These are phyloP conservation scores for Phyllopteryx taeniolatus DNA, from an alignment of 2,113 vertebrate species.

Conservation along the genomic window DNA sequence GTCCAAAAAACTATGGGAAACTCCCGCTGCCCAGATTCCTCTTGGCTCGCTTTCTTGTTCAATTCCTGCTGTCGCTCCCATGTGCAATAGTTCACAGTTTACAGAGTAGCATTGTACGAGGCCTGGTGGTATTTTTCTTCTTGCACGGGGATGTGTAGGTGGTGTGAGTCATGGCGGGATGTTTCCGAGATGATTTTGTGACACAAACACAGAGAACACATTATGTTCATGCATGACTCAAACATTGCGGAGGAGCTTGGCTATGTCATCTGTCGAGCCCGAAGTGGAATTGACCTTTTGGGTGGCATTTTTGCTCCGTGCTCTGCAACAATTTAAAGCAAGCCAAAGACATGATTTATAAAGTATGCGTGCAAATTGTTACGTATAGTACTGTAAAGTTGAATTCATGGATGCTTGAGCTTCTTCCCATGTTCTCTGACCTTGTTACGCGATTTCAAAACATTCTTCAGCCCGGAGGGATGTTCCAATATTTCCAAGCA, in stretches of 20 bases:
- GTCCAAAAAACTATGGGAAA: slow-evolving; percentile 37
- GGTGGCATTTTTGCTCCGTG: slow-evolving; percentile 35
- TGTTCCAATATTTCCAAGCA: slow-evolving; percentile 22
- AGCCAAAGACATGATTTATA: background rate
- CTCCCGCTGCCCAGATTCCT: slow-evolving; percentile 33
- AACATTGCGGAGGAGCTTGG: slow-evolving; percentile 21
- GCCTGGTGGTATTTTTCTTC: slow-evolving; percentile 39
- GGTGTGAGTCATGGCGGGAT: slow-evolving; percentile 64
- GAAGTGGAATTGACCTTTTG: slow-evolving; percentile 28
- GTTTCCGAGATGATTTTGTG: slow-evolving; percentile 44
- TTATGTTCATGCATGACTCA: slow-evolving; percentile 50
- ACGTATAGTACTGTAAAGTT: slow-evolving; percentile 2
- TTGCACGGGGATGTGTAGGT: slow-evolving; percentile 55
- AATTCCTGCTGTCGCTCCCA: slow-evolving; percentile 42
- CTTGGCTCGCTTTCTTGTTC: slow-evolving; percentile 38
- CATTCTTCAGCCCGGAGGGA: slow-evolving; percentile 27
- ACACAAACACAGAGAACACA: slow-evolving; percentile 47
- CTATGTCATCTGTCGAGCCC: slow-evolving; percentile 33
- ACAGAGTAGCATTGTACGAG: slow-evolving; percentile 50
- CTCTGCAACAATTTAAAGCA: background rate
- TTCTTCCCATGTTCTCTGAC: slow-evolving; percentile 40
- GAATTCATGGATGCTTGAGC: slow-evolving; percentile 16
- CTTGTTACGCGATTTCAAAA: slow-evolving; percentile 28
- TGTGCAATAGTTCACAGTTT: slow-evolving; percentile 27
- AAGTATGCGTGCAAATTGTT: background rate